Conservation (phyloP, 2,888 invertebrate genomes). For the Chloroclysta siterata region DNA sequence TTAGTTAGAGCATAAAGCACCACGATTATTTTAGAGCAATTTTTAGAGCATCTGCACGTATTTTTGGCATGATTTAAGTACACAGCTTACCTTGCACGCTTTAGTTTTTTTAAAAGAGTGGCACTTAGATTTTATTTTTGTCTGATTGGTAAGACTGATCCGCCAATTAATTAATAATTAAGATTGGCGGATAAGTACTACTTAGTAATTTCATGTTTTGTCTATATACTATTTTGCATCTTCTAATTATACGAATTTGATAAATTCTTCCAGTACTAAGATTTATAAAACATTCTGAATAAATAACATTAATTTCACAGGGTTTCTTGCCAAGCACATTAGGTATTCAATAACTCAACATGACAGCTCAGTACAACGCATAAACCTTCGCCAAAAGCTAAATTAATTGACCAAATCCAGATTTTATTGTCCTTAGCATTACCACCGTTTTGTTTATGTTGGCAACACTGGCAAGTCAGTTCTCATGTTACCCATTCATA, state of each 20-base stretch:
- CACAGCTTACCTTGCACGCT: constrained; percentile 13
- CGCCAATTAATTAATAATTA: too few relatives aligned
- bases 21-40: neutral
- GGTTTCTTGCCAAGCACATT: neutral
- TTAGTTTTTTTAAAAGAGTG: neutral
- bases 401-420: constrained; percentile 61
- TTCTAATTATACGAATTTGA: neutral
- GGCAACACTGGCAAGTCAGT: constrained; percentile 57
- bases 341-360: neutral
- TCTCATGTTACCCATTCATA: constrained; percentile 82
- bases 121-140: neutral
- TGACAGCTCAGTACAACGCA: constrained; percentile 11
- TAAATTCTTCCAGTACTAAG: neutral
- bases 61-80: constrained; percentile 2
- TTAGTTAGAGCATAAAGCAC: neutral
- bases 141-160: neutral
- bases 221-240: too few relatives aligned
- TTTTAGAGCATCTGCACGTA: constrained; percentile 16
- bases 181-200: too few relatives aligned
- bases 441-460: constrained; percentile 70
- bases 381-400: constrained; percentile 13
- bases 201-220: too few relatives aligned
- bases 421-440: constrained; percentile 71
- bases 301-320: neutral
- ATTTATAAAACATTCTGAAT: neutral